A percentile compares a stretch with the other conserved stretches of the same genome.
Evolutionary conservation across 2,888 invertebrate genomes (phyloP).

Genomic region (Palloptera scutellata): DNA sequence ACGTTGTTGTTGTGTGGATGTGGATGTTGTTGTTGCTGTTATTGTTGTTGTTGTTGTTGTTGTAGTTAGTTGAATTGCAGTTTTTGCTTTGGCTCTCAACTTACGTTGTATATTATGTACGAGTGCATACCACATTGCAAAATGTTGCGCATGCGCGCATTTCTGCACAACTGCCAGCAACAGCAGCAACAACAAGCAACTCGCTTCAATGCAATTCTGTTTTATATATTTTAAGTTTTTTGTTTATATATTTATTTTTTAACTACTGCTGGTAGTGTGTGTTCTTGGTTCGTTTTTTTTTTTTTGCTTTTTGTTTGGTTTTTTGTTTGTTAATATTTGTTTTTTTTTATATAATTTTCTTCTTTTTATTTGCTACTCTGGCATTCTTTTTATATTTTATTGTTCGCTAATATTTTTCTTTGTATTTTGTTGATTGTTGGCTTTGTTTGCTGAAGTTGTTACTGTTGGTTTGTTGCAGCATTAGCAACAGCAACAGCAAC

Average conservation of each 20-base stretch:
- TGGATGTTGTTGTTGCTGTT: background rate
- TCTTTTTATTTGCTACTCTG: slow-evolving; percentile 22
- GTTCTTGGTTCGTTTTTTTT: slow-evolving; percentile 7
- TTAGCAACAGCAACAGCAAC: no score
- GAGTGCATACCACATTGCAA: background rate
- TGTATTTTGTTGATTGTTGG: no score
- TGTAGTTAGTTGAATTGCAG: slow-evolving; percentile 13
- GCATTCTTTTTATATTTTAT: slow-evolving; percentile 4
- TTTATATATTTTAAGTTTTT: background rate
- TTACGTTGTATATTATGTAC: background rate
- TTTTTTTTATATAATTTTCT: slow-evolving; percentile 22
- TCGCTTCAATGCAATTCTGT: background rate
- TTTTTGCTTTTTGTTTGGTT: slow-evolving; percentile 3
- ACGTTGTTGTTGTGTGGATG: background rate
- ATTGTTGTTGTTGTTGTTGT: slow-evolving; percentile 12
- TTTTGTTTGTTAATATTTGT: no score
- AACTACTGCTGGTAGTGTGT: slow-evolving; percentile 1
- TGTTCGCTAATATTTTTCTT: no score
- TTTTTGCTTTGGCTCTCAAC: background rate
- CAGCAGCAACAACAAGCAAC: background rate
- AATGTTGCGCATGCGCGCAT: slow-evolving; percentile 1
- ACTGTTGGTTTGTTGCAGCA: background rate
- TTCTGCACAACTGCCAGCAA: background rate
- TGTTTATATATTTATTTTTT: background rate
- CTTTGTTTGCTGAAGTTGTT: slow-evolving; percentile 23